Conservation (phyloP, 2,797 vertebrate species). For the Phaenicophaeus curvirostris region DNA sequence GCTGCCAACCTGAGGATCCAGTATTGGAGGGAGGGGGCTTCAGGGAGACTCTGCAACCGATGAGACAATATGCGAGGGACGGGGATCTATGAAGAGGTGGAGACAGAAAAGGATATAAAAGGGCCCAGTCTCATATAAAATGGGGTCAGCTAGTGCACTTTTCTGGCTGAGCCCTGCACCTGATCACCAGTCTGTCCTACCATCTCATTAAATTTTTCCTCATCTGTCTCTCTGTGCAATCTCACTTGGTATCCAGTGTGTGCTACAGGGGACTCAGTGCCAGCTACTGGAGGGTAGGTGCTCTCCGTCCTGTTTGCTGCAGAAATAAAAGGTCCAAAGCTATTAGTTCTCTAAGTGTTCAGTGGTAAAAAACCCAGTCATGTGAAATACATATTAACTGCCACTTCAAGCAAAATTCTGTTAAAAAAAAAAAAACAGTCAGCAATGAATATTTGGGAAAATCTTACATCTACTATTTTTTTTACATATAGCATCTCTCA, state of each 20-base stretch:
- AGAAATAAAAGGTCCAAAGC: neutral
- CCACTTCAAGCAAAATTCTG: neutral
- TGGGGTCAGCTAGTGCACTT: accelerated
- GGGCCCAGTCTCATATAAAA: neutral
- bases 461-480: neutral
- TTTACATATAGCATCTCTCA: neutral
- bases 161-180: neutral
- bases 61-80: neutral
- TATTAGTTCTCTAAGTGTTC: neutral
- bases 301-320: neutral
- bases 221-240: neutral
- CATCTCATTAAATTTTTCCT: neutral
- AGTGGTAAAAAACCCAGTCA: neutral
- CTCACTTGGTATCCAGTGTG: neutral
- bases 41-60: accelerated
- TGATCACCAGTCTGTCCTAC: neutral
- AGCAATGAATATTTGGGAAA: neutral
- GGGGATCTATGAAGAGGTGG: accelerated
- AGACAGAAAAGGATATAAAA: neutral
- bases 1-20: neutral
- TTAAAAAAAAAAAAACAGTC: neutral
- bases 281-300: neutral
- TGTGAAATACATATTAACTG: neutral
- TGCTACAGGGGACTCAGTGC: neutral
- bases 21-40: too few relatives aligned